Conservation (phyloP, 2,113 vertebrate genomes). For the Heptranchias perlo region DNA sequence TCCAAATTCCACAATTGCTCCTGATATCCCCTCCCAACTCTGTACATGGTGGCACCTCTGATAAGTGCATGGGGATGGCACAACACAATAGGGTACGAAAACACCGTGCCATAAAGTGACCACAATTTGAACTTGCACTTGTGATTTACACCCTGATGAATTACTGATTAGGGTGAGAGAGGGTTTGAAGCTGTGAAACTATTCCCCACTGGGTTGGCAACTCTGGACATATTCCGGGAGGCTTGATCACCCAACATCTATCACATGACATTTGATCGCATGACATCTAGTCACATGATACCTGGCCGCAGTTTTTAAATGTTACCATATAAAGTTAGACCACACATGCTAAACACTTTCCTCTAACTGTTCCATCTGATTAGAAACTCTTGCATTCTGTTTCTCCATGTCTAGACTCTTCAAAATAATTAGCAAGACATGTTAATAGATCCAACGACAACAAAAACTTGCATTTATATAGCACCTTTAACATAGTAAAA, state of each 20-base stretch:
- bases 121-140: neutral
- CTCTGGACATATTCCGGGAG: neutral
- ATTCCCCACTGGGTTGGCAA: neutral
- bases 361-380: neutral
- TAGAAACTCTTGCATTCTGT: neutral
- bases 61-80: neutral
- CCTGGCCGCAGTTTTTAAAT: neutral
- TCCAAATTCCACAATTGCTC: neutral
- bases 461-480: too few species aligned
- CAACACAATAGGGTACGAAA: neutral
- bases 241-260: neutral
- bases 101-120: neutral
- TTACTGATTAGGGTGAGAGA: neutral
- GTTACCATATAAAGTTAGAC: neutral
- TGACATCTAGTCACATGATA: neutral
- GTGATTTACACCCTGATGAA: too few species aligned
- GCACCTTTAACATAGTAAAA: too few species aligned
- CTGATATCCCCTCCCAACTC: neutral
- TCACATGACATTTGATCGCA: neutral
- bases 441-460: neutral
- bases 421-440: neutral
- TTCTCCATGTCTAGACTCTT: neutral
- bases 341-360: neutral
- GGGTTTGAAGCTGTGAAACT: neutral
- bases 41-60: neutral